Percentiles rank a stretch among this genome's conserved stretches.
Evolutionary conservation across 2,797 vertebrate genomes (phyloP).

Genomic region (Schizopygopsis malacanthus): DNA sequence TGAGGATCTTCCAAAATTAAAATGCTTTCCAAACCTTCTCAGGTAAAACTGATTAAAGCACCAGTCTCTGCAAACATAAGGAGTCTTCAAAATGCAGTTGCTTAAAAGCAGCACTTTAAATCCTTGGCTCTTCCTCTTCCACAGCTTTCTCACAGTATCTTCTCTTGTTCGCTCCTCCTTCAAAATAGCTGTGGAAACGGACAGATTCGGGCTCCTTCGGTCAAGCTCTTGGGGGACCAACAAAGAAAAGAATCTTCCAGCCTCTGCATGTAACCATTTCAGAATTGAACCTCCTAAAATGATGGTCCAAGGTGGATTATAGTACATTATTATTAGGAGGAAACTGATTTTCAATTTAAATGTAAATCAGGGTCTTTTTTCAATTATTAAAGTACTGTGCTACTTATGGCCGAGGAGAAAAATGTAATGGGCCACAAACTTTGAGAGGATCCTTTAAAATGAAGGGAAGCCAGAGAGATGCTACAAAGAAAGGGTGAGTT

Average conservation of each 20-base stretch:
- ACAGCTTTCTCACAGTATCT: slow-evolving; percentile 59
- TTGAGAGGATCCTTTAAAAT: slow-evolving; percentile 60
- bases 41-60: background rate
- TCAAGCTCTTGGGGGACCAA: slow-evolving; percentile 62
- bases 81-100: background rate
- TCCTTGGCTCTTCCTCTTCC: slow-evolving; percentile 48
- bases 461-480: slow-evolving; percentile 50
- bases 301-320: slow-evolving; percentile 78
- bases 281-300: slow-evolving; percentile 75
- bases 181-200: slow-evolving; percentile 63
- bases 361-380: slow-evolving; percentile 75
- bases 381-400: slow-evolving; percentile 71
- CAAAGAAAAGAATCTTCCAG: slow-evolving; percentile 65
- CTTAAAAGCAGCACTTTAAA: background rate
- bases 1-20: background rate
- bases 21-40: slow-evolving; percentile 2
- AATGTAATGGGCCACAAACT: slow-evolving; percentile 69
- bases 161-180: slow-evolving; percentile 56
- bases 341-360: slow-evolving; percentile 80
- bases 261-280: slow-evolving; percentile 70
- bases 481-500: background rate
- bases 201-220: slow-evolving; percentile 53
- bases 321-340: slow-evolving; percentile 75
- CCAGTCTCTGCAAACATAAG: background rate
- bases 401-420: slow-evolving; percentile 63